phyloP scores from a whole-genome alignment of 2,113 vertebrate genomes.

The Syrrhaptes paradoxus region DNA sequence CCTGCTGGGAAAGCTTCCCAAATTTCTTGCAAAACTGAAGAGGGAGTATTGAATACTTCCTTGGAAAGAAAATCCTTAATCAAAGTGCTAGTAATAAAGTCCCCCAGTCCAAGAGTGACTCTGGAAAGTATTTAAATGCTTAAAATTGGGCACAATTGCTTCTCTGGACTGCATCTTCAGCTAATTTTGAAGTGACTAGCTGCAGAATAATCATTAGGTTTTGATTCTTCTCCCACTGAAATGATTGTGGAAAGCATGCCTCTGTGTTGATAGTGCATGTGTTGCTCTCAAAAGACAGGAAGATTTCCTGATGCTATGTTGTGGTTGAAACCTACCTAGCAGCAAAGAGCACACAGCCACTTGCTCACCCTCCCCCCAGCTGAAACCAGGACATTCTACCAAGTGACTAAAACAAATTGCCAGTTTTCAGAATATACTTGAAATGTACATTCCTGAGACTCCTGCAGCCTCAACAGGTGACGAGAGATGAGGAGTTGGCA shows the following conservation, averaged over 20 bases:
- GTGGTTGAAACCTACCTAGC: too few species aligned
- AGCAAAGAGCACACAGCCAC: too few species aligned
- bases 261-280: not conserved
- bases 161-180: not conserved
- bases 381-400: too few species aligned
- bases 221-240: not conserved
- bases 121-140: not conserved
- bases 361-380: too few species aligned
- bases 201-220: not conserved
- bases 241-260: not conserved
- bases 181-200: not conserved
- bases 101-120: not conserved
- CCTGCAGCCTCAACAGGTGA: rapidly evolving
- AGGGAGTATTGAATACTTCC: not conserved
- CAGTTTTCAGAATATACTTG: not conserved
- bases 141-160: not conserved
- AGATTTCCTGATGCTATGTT: not conserved
- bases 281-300: not conserved
- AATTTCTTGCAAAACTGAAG: not conserved
- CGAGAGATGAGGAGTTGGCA: not conserved
- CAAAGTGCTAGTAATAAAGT: not conserved
- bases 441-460: rapidly evolving
- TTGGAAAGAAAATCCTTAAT: not conserved
- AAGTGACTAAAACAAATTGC: not conserved
- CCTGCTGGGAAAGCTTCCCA: not conserved